Base-by-base conservation (phyloP, 2,113 vertebrate genomes). In the Paradisaea rubra region DNA sequence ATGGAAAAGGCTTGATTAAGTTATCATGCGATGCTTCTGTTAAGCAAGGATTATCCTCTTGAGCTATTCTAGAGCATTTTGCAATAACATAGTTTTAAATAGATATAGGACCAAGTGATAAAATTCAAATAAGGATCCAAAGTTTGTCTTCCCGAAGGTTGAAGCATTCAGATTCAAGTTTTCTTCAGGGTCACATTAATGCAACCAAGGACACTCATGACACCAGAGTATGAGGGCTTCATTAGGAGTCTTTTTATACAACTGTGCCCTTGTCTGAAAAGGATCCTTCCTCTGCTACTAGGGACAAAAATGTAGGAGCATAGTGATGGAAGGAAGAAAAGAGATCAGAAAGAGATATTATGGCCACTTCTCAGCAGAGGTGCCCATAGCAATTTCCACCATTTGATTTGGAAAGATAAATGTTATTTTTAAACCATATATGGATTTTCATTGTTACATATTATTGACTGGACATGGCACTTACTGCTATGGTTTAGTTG, bases 1-100 rank as follows among this genome's bases (percentile, higher is more conserved):
- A 85, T 89, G 84, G 59, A 49, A 91, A 91, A 94, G 59, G 25
- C 72, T 95, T 95, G 92, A 96, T 96, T 93, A 96, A 95, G 92
- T 84, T 89, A 95, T 92, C 81, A 88, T 66, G 65, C 2, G 0
- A 59, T 68, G 41, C 44, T 50, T 87, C 76, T 96, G 53, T 91
- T 93, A 93, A 88, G 47, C 59, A 90, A 94, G 73, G 85, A 94
- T 94, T 95, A 85, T 89, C 64, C 88, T 93, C 87, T 73, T 68
- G 79, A 89, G 88, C 65, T 96, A 61, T 79, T 91, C 83, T 89
- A 84, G 79, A 92, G 61, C 50, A 91, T 59, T 93, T 86, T 30
- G 42, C 90, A 95, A 90, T 96, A 89, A 73, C 7, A 30, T 15
- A 47, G 31, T 73, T 96, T 95, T 91, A 91, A 94, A 93, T 65